phyloP scores from a whole-genome alignment of 2,797 vertebrate genomes.

The Lerista edwardsae region DNA sequence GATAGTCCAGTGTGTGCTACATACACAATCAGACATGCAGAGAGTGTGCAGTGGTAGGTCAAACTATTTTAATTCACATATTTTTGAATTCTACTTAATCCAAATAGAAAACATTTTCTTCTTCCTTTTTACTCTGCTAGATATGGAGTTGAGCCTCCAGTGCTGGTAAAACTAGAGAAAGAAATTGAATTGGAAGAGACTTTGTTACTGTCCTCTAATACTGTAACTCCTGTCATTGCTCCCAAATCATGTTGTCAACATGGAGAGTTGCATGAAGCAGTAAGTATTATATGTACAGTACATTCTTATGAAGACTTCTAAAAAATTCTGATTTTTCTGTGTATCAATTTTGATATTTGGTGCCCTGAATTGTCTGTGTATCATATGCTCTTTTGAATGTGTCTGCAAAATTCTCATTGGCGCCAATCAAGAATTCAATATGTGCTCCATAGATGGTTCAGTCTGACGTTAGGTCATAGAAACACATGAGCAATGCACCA shows the following conservation, averaged over 20 bases:
- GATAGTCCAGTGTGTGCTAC: background rate
- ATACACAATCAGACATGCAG: background rate
- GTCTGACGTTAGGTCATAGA: background rate
- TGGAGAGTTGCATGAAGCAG: constrained; percentile 89
- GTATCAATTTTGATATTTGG: background rate
- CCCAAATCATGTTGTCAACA: constrained; percentile 92
- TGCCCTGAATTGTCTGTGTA: too few relatives aligned
- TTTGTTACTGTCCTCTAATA: constrained; percentile 84
- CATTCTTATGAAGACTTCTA: background rate
- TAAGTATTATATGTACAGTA: constrained; percentile 71
- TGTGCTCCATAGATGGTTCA: background rate
- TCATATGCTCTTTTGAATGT: background rate
- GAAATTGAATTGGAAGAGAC: constrained; percentile 98
- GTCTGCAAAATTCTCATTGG: background rate
- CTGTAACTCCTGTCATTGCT: constrained; percentile 81
- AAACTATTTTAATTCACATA: background rate
- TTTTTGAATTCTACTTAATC: background rate
- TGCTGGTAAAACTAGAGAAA: constrained; percentile 95
- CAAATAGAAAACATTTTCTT: background rate
- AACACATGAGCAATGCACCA: background rate
- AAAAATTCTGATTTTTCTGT: background rate
- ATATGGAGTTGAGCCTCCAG: constrained; percentile 94
- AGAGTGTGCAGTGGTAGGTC: background rate
- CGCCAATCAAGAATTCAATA: background rate
- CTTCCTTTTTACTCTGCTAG: constrained; percentile 69